A percentile compares a stretch with the other conserved stretches of the same genome.
Evolutionary conservation across 2,888 invertebrate species (phyloP).

Genomic region (Schrankia costaestrigalis): DNA sequence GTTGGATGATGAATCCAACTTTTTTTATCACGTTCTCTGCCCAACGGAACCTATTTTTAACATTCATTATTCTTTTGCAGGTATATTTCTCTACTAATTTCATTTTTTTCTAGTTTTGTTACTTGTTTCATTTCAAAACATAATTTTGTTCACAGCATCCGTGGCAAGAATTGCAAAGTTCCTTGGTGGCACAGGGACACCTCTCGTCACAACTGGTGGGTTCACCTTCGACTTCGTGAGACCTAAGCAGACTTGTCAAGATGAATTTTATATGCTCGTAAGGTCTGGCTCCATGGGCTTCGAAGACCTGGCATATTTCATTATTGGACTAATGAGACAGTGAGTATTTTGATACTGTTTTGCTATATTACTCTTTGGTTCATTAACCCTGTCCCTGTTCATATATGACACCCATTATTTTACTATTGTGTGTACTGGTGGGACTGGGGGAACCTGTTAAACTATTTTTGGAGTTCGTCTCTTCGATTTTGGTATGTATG

Average conservation of each 20-base stretch:
- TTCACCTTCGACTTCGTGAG: constrained; percentile 89
- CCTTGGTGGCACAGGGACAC: constrained; percentile 85
- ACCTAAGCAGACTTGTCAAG: constrained; percentile 83
- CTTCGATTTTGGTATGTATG: too few species aligned
- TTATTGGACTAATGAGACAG: constrained; percentile 85
- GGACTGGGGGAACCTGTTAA: too few species aligned
- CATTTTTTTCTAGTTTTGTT: not conserved
- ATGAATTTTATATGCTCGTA: constrained; percentile 90
- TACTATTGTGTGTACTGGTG: too few species aligned
- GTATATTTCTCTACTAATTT: not conserved
- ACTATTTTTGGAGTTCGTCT: too few species aligned
- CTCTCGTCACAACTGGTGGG: constrained; percentile 90
- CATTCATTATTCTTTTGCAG: not conserved
- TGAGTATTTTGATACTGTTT: constrained; percentile 61
- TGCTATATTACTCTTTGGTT: not conserved
- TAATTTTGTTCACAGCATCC: constrained; percentile 82
- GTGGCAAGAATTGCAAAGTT: constrained; percentile 90
- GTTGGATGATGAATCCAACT: too few species aligned
- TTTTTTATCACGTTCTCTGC: too few species aligned
- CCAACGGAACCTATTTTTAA: too few species aligned
- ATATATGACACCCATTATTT: too few species aligned
- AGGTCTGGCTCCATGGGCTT: constrained; percentile 88
- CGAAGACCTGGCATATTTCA: constrained; percentile 85
- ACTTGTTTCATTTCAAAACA: not conserved
- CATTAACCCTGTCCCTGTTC: too few species aligned